These are phyloP conservation scores for Phymatocera aterrima DNA, from an alignment of 2,888 invertebrate species.

Conservation along the genomic window DNA sequence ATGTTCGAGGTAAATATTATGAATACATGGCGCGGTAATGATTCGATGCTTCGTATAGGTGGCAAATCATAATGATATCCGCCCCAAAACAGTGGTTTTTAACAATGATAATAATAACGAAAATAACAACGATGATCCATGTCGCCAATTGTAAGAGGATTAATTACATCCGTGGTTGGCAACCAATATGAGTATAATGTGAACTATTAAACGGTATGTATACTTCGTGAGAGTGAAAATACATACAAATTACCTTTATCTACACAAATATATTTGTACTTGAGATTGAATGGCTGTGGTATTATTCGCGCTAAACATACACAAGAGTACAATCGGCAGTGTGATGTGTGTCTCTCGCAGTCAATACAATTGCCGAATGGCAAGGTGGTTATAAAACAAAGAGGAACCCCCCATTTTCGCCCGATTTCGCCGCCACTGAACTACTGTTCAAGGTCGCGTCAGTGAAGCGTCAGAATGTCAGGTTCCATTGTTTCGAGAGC, in stretches of 20 bases:
- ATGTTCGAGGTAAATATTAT: background rate
- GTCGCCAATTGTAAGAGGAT: background rate
- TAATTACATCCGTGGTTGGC: background rate
- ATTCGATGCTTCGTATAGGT: background rate
- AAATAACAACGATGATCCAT: too few relatives aligned
- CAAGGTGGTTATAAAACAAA: conserved; percentile 57
- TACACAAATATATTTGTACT: background rate
- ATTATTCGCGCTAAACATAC: background rate
- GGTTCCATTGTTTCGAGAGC: conserved; percentile 49
- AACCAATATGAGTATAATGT: background rate
- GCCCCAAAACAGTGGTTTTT: background rate
- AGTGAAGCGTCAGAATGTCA: conserved; percentile 52
- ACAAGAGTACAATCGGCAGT: background rate
- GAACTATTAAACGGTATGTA: background rate
- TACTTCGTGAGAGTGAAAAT: background rate
- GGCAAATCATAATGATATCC: background rate
- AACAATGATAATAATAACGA: background rate
- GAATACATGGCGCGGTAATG: too few relatives aligned
- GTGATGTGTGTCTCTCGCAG: background rate
- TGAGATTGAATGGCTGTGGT: background rate
- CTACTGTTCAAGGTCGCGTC: conserved; percentile 52
- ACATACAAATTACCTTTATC: background rate
- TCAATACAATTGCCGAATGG: conserved; percentile 36
- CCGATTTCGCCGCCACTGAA: conserved; percentile 33
- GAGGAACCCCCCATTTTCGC: conserved; percentile 22